phyloP scores from a whole-genome alignment of 1,140 invertebrate species.

The Polypedilum pembai region DNA sequence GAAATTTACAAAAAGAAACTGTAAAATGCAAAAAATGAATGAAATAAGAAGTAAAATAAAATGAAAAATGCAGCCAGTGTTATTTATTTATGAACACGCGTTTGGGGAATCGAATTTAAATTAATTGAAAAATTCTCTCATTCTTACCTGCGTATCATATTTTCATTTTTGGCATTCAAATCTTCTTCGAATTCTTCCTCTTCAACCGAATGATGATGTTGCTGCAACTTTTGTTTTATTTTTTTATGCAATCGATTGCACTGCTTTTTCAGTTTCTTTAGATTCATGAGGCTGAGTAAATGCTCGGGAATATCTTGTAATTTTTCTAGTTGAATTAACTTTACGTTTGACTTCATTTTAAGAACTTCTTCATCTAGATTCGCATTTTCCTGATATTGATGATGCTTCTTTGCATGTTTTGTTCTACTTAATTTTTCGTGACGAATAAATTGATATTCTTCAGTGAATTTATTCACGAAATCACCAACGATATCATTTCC shows the following conservation, averaged over 20 bases:
- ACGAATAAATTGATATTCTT: background rate
- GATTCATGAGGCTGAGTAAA: background rate
- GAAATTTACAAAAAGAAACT: slow-evolving; percentile 9
- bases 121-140: background rate
- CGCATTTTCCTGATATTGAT: slow-evolving; percentile 6
- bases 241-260: slow-evolving; percentile 21
- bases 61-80: background rate
- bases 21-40: background rate
- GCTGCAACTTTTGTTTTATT: slow-evolving; percentile 1
- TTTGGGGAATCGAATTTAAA: background rate
- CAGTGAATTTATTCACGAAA: background rate
- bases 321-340: background rate
- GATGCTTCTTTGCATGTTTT: background rate
- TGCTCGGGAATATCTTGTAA: slow-evolving; percentile 3
- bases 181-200: background rate
- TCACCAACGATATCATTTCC: background rate
- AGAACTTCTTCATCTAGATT: background rate
- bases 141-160: background rate
- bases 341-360: slow-evolving; percentile 5
- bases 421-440: background rate
- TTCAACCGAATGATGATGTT: background rate
- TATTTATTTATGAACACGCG: too few relatives aligned
- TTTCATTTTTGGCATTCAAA: background rate
- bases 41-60: background rate
- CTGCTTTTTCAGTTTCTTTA: background rate